Base-by-base conservation (phyloP, 1,140 invertebrate species). In the Drosophila elegans region DNA sequence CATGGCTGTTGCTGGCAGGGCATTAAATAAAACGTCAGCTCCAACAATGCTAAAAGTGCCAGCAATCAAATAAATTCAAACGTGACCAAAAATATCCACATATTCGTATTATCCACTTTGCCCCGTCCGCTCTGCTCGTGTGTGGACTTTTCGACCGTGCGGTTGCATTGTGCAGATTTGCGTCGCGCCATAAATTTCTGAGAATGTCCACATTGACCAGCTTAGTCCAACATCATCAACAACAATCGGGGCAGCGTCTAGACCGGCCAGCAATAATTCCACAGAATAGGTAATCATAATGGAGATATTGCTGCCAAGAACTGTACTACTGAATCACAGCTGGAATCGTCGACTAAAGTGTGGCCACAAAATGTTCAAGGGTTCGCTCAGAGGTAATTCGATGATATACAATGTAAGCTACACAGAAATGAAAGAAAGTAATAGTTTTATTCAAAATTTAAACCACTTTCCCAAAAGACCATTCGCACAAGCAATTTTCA, bases 61-160 rank as follows among this genome's bases (percentile, higher is more conserved):
- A 71, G 84, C 84, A 89, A 89, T 89, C 84, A 89, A 89, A 89
- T 89, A 89, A 89, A 89, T 89, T 89, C 84, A 89, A 89, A 89
- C 84, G 84, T 89, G 84, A 89, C 84, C 84, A 89, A 89, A 89
- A 89, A 89, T 89, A 89, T 89, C 84, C 84, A 89, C 84, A 89
- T 71, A 71, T 71, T 71, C 67, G 67, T 90, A 89, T 89, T 89
- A 89, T 89, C 80, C 84, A 80, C 81, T 82, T 82, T 77, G 27
- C 38, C 10, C 6, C 21, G 36, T 39, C 44, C 34, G 12, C 29
- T 21, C 4, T 21, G 36, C 59, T 44, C n/a, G 25, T 38, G 34
- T 78, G 55, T 51, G 59, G 60, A 82, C 68, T 59, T 36, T 32
- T 32, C 6, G 29, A 32, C 29, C 39, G 56, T 74, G 78, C 64